Conservation (phyloP, 2,113 vertebrate species). For the Beaufortia kweichowensis region DNA sequence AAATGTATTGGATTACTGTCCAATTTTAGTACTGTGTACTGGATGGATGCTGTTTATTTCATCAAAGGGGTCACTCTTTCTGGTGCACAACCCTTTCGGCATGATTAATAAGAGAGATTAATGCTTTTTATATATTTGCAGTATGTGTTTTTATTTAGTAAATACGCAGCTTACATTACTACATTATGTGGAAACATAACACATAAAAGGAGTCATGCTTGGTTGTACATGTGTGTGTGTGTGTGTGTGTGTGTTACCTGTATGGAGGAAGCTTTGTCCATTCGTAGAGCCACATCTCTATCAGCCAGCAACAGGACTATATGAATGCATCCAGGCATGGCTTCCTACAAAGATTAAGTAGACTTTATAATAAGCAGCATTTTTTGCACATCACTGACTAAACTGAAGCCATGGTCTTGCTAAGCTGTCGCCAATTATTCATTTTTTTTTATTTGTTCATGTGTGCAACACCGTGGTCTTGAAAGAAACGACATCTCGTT, state of each 20-base stretch:
- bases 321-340: slow-evolving; percentile 76
- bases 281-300: slow-evolving; percentile 70
- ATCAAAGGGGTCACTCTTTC: background rate
- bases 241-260: slow-evolving; percentile 78
- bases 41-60: background rate
- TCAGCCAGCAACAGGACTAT: slow-evolving; percentile 79
- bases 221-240: too few relatives aligned
- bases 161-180: background rate
- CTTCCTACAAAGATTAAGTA: slow-evolving; percentile 59
- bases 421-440: background rate
- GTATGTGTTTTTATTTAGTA: background rate
- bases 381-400: slow-evolving; percentile 3
- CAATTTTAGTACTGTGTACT: background rate
- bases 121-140: background rate
- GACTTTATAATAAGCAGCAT: background rate
- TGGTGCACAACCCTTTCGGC: background rate
- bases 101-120: background rate
- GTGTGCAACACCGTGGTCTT: too few relatives aligned
- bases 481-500: too few relatives aligned
- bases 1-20: background rate
- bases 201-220: background rate
- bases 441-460: too few relatives aligned
- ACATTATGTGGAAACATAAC: background rate
- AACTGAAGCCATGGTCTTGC: background rate
- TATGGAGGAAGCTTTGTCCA: slow-evolving; percentile 72